phyloP scores from a whole-genome alignment of 2,888 invertebrate species.

The Eupithecia inturbata region DNA sequence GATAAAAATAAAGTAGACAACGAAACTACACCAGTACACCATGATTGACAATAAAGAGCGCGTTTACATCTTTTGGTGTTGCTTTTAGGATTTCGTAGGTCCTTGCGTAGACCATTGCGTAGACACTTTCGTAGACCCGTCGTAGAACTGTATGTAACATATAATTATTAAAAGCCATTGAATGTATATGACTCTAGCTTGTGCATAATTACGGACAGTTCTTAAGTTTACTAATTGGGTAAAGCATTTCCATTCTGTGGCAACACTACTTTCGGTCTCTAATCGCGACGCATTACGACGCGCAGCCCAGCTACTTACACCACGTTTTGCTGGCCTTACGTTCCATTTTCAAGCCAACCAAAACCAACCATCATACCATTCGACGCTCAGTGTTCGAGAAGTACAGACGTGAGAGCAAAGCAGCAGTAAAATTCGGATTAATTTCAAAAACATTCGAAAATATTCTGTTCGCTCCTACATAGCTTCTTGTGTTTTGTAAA shows the following conservation, averaged over 20 bases:
- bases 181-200: not conserved
- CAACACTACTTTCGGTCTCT: constrained; percentile 46
- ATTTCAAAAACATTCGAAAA: not conserved
- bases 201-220: not conserved
- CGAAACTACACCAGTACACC: not conserved
- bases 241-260: constrained; percentile 21
- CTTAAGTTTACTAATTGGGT: constrained; percentile 1
- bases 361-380: too few species aligned
- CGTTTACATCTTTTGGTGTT: not conserved
- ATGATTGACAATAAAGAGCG: not conserved
- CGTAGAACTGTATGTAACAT: not conserved
- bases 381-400: constrained; percentile 49
- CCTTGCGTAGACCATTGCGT: not conserved
- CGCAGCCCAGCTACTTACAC: constrained; percentile 19
- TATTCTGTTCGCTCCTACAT: constrained; percentile 26
- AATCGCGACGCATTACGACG: constrained; percentile 35
- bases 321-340: constrained; percentile 33
- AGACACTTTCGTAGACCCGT: not conserved
- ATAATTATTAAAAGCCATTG: not conserved
- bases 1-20: not conserved
- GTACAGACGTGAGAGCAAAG: constrained; percentile 48
- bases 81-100: not conserved
- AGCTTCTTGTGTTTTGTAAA: constrained; percentile 51
- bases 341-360: constrained; percentile 60
- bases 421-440: not conserved